phyloP scores from a whole-genome alignment of 1,140 invertebrate species.

The Drosophila takahashii region DNA sequence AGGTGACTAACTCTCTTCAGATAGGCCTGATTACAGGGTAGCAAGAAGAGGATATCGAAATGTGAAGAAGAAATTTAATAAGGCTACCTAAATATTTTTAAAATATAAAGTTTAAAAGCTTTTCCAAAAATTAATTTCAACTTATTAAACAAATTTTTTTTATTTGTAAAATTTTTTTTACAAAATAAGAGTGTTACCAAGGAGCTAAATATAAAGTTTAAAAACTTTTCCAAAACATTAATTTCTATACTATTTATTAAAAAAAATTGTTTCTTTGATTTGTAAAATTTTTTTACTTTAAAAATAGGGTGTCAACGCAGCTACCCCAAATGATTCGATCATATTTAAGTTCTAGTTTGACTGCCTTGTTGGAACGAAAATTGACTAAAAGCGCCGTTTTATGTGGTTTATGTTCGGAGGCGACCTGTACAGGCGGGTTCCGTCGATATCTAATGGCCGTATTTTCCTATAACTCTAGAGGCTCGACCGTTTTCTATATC shows the following conservation, averaged over 20 bases:
- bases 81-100: too few species aligned
- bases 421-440: slow-evolving; percentile 3
- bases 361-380: slow-evolving; percentile 62
- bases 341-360: slow-evolving; percentile 1
- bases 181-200: too few species aligned
- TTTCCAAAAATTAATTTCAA: too few species aligned
- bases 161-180: too few species aligned
- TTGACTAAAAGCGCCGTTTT: slow-evolving; percentile 75
- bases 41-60: not conserved
- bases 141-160: too few species aligned
- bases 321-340: not conserved
- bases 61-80: too few species aligned
- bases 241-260: too few species aligned
- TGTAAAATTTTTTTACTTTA: not conserved
- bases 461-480: slow-evolving; percentile 43
- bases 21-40: slow-evolving; percentile 34
- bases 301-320: not conserved
- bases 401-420: slow-evolving; percentile 52
- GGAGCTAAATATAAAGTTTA: too few species aligned
- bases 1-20: slow-evolving; percentile 30
- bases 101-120: too few species aligned
- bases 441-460: slow-evolving; percentile 42
- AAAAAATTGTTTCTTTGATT: too few species aligned
- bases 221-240: too few species aligned
- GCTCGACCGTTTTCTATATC: slow-evolving; percentile 61